Conservation (phyloP, 2,888 invertebrate genomes). For the Protophormia terraenovae region DNA sequence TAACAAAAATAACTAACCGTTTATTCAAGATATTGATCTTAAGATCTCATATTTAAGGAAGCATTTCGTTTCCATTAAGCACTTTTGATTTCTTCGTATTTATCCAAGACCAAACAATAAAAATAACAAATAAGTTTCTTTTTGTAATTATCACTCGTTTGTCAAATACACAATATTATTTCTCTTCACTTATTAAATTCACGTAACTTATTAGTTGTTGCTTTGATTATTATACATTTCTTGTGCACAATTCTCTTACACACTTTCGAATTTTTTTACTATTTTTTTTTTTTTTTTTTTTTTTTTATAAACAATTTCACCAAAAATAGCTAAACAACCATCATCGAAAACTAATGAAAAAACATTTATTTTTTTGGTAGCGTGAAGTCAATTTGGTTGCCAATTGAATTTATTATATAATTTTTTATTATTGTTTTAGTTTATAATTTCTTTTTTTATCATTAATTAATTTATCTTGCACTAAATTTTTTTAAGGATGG, state of each 20-base stretch:
- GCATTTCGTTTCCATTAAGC: conserved; percentile 1
- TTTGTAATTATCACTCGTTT: conserved; percentile 59
- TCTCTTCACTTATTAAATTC: conserved; percentile 49
- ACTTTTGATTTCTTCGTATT: conserved; percentile 40
- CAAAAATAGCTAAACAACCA: conserved; percentile 49
- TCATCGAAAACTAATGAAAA: conserved; percentile 36
- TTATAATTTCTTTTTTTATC: conserved; percentile 13
- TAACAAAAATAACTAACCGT: conserved; percentile 9
- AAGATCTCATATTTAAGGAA: background rate
- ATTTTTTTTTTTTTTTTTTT: too few species aligned
- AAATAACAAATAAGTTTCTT: conserved; percentile 43
- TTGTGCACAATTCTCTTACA: conserved; percentile 43
- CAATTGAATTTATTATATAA: conserved; percentile 66
- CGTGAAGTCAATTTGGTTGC: conserved; percentile 51
- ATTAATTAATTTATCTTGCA: conserved; percentile 13
- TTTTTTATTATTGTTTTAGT: conserved; percentile 10
- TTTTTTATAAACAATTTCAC: conserved; percentile 42
- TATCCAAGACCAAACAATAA: background rate
- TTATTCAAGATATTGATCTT: conserved; percentile 8
- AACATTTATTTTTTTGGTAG: background rate
- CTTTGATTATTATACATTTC: background rate
- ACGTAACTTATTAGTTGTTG: conserved; percentile 31
- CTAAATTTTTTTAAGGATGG: background rate
- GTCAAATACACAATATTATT: conserved; percentile 17
- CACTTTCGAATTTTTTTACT: conserved; percentile 45